phyloP scores from a whole-genome alignment of 2,113 vertebrate species.

The Brachypteracias leptosomus region DNA sequence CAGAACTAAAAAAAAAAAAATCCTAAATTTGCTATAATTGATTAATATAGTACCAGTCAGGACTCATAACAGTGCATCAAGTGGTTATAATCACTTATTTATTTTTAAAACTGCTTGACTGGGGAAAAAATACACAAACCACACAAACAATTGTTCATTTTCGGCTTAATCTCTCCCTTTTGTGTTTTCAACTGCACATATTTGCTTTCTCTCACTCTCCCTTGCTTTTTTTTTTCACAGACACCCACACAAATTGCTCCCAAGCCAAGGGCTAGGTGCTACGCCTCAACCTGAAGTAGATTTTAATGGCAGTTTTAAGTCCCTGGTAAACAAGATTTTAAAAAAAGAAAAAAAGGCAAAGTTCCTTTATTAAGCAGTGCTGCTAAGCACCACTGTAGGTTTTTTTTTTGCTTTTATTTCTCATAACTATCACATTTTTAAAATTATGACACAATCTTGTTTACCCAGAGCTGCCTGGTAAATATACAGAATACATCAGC shows the following conservation, averaged over 20 bases:
- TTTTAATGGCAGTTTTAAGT: neutral
- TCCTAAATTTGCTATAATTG: neutral
- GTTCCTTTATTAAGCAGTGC: neutral
- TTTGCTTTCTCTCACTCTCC: neutral
- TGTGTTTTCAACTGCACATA: neutral
- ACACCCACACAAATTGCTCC: neutral
- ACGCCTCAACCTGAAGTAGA: neutral
- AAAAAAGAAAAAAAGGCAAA: neutral
- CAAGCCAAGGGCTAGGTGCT: neutral
- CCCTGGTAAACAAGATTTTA: neutral
- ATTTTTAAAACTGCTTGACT: neutral
- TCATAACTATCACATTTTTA: neutral
- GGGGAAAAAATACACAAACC: neutral
- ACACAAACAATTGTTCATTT: neutral
- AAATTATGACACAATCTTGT: neutral
- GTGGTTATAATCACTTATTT: neutral
- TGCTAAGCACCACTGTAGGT: neutral
- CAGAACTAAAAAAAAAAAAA: neutral
- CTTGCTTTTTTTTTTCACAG: neutral
- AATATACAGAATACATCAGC: neutral
- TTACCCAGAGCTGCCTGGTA: neutral
- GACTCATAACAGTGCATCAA: neutral
- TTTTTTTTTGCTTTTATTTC: slow-evolving; percentile 5
- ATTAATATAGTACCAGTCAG: neutral
- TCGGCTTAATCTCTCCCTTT: neutral